phyloP scores from a whole-genome alignment of 2,888 invertebrate species.

The Drosophila quinaria region DNA sequence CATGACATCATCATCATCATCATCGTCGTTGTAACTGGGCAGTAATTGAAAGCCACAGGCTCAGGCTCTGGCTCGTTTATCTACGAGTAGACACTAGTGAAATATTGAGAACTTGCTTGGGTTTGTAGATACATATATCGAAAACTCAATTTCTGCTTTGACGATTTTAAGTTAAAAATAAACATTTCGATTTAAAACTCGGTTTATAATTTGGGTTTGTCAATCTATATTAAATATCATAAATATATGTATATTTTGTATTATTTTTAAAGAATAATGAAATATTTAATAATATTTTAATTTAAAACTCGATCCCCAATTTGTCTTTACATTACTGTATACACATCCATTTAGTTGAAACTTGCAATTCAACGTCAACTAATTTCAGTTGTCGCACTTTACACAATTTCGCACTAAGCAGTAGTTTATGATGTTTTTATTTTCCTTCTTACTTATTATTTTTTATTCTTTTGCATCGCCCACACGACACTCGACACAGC shows the following conservation, averaged over 20 bases:
- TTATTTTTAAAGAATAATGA: no score
- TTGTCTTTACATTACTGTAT: no score
- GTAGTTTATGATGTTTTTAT: slow-evolving; percentile 9
- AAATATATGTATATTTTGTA: no score
- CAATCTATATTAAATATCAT: no score
- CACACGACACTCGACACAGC: slow-evolving; percentile 74
- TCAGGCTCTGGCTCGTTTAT: slow-evolving; percentile 4
- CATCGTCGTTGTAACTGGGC: slow-evolving; percentile 44
- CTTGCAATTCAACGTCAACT: slow-evolving; percentile 47
- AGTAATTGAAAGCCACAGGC: background rate
- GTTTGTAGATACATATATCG: no score
- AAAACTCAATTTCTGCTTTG: no score
- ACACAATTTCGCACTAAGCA: slow-evolving; percentile 76
- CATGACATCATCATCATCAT: slow-evolving; percentile 72
- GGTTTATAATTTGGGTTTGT: no score
- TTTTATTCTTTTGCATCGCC: slow-evolving; percentile 43
- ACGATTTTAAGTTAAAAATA: no score
- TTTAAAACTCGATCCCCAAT: no score
- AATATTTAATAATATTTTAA: no score
- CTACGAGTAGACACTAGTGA: background rate
- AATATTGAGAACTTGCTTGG: no score
- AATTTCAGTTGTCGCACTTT: slow-evolving; percentile 70
- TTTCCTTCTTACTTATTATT: slow-evolving; percentile 2
- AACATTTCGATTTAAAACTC: no score
- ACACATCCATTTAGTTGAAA: slow-evolving; percentile 17